Conservation (phyloP, 2,888 invertebrate genomes). For the Aspidiotus destructor region DNA sequence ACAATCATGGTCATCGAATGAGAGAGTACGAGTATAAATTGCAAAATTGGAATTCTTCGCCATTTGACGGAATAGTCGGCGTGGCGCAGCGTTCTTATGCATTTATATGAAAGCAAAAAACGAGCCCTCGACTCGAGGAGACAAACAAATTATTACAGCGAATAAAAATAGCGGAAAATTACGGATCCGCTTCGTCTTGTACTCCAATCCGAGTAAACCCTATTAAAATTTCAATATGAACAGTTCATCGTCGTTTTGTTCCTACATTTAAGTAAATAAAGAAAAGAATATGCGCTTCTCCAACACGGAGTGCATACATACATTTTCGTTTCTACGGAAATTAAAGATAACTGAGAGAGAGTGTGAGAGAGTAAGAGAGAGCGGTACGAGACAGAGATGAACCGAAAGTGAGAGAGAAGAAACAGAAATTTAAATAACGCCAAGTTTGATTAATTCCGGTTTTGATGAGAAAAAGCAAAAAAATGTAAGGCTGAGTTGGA, state of each 20-base stretch:
- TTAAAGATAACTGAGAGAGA: not conserved
- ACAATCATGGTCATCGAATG: too few relatives aligned
- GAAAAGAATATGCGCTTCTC: too few relatives aligned
- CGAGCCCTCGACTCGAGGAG: not conserved
- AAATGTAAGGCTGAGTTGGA: not conserved
- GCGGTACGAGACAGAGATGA: too few relatives aligned
- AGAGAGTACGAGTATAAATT: too few relatives aligned
- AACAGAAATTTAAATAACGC: constrained; percentile 8
- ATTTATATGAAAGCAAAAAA: not conserved
- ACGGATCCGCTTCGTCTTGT: not conserved
- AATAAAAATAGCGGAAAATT: not conserved
- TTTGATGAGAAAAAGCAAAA: constrained; percentile 6
- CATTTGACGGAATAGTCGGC: too few relatives aligned
- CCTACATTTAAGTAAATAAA: constrained; percentile 2
- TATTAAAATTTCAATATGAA: constrained; percentile 12
- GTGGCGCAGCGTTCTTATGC: not conserved
- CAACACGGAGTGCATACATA: not conserved
- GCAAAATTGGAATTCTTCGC: too few relatives aligned
- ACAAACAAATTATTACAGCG: not conserved
- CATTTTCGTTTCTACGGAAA: constrained; percentile 11
- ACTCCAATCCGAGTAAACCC: not conserved
- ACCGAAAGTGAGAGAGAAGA: not conserved
- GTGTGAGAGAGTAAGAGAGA: too few relatives aligned
- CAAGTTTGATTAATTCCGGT: constrained; percentile 16
- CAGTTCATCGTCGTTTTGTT: not conserved